A percentile compares a stretch with the other conserved stretches of the same genome.
These are phyloP conservation scores for Ganaspis brasiliensis DNA, from an alignment of 2,888 invertebrate genomes.

Conservation along the genomic window DNA sequence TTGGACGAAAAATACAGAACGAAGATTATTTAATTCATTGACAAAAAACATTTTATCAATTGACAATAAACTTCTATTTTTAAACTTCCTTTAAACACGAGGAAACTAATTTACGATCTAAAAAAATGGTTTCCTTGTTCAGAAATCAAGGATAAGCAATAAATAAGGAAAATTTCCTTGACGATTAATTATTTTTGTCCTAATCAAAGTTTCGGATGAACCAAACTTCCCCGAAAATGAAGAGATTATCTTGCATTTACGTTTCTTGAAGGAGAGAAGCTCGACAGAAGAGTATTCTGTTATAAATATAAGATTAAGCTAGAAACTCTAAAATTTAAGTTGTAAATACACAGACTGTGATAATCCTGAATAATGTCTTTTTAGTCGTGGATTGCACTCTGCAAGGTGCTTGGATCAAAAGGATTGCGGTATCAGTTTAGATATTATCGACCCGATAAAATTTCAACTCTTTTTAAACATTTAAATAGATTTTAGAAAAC, in stretches of 20 bases:
- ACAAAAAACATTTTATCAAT: background rate
- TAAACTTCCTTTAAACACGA: background rate
- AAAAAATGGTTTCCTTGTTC: background rate
- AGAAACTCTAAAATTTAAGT: constrained; percentile 73
- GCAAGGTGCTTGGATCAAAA: constrained; percentile 53
- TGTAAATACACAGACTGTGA: constrained; percentile 81
- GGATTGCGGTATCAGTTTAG: constrained; percentile 23
- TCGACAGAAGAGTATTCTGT: background rate
- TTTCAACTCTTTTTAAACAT: constrained; percentile 18
- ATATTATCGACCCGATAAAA: constrained; percentile 16
- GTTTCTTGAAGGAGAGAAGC: constrained; percentile 15
- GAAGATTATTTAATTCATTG: too few relatives aligned
- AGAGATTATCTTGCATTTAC: constrained; percentile 45
- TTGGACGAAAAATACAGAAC: too few relatives aligned
- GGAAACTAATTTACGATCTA: background rate
- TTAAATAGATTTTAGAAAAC: constrained; percentile 14
- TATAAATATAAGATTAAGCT: constrained; percentile 50
- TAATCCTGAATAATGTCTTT: constrained; percentile 77
- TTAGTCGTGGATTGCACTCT: constrained; percentile 70
- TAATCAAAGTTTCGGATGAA: background rate
- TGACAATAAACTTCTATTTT: constrained; percentile 7
- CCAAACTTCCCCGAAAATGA: background rate
- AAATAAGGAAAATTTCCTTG: background rate
- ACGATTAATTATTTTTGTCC: background rate
- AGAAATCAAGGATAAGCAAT: background rate